A percentile compares a stretch with the other conserved stretches of the same genome.
phyloP scores from a whole-genome alignment of 2,113 vertebrate species.

The Pao palembangensis region DNA sequence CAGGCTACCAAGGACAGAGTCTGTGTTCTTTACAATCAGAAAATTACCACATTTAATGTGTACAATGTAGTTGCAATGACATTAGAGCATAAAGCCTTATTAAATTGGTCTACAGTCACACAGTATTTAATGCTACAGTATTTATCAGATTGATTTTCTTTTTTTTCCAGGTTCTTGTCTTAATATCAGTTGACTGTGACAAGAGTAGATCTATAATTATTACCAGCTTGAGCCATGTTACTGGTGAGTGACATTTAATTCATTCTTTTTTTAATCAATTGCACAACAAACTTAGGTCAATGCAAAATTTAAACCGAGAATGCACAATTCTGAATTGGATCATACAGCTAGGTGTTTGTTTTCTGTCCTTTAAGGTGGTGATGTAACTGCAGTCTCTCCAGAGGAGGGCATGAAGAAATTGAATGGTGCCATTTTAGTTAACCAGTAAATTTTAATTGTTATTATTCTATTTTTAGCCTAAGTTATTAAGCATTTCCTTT shows the following conservation, averaged over 20 bases:
- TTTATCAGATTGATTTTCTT: not conserved
- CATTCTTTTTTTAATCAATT: not conserved
- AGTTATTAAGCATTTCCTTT: no score
- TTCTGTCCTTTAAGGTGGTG: slow-evolving; percentile 39
- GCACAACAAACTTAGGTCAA: not conserved
- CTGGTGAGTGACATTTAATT: slow-evolving; percentile 71
- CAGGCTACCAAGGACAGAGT: slow-evolving; percentile 53
- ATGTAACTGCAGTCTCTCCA: slow-evolving; percentile 45
- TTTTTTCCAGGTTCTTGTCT: slow-evolving; percentile 69
- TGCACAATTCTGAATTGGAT: no score
- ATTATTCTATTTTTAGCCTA: not conserved
- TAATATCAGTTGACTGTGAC: slow-evolving; percentile 59
- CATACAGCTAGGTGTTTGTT: not conserved
- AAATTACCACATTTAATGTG: not conserved
- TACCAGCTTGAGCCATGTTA: slow-evolving; percentile 67
- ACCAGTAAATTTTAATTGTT: slow-evolving; percentile 54
- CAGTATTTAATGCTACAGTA: no score
- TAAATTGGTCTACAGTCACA: no score
- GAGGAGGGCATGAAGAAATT: slow-evolving; percentile 48
- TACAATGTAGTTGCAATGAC: not conserved
- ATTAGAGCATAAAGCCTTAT: no score
- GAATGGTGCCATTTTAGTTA: slow-evolving; percentile 54
- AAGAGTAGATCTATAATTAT: slow-evolving; percentile 68
- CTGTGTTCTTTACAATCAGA: slow-evolving; percentile 1
- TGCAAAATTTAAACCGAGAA: no score